These are phyloP conservation scores for Notothenia coriiceps DNA, from an alignment of 2,113 vertebrate genomes.

Conservation along the genomic window DNA sequence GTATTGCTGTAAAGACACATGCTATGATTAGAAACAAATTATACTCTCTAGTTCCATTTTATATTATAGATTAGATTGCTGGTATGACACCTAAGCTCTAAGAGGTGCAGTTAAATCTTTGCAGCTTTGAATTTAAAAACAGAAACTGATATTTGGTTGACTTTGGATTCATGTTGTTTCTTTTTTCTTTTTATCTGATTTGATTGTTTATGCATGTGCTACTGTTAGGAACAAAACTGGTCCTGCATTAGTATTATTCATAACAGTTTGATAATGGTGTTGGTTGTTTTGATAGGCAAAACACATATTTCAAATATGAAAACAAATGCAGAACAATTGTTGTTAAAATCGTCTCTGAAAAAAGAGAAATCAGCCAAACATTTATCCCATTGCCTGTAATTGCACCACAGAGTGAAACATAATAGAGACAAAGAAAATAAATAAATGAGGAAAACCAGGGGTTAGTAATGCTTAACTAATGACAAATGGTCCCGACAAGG, in stretches of 20 bases:
- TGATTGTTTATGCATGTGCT: neutral
- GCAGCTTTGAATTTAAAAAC: neutral
- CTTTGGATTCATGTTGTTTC: no score
- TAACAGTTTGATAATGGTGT: neutral
- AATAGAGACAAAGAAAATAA: neutral
- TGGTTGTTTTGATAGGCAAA: neutral
- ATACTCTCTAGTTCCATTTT: no score
- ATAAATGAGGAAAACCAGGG: neutral
- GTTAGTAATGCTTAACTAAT: constrained; percentile 1
- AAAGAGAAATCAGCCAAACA: neutral
- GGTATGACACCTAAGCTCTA: neutral
- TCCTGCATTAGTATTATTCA: neutral
- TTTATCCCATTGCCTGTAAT: constrained; percentile 12
- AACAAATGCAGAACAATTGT: no score
- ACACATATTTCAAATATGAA: neutral
- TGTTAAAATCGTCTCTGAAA: constrained; percentile 5
- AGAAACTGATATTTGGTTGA: no score
- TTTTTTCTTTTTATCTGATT: no score
- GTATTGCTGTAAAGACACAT: neutral
- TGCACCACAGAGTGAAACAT: constrained; percentile 12
- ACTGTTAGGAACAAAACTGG: neutral
- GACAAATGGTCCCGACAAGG: constrained; percentile 7
- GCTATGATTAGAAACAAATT: no score
- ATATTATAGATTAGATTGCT: neutral
- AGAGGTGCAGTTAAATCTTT: neutral